phyloP scores from a whole-genome alignment of 2,888 invertebrate species.

The Campoplex nolae region DNA sequence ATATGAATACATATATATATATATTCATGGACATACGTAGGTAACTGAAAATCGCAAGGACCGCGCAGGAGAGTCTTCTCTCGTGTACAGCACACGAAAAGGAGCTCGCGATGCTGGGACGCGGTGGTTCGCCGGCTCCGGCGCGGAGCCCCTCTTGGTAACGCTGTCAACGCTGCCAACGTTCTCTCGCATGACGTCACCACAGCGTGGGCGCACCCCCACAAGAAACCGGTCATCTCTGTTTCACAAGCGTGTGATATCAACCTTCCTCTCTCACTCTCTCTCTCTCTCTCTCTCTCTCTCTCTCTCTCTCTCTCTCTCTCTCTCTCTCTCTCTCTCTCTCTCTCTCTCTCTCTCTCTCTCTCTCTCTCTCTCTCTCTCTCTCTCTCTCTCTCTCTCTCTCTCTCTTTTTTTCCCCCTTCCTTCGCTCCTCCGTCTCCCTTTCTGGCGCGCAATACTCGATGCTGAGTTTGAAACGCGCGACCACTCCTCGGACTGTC shows the following conservation, averaged over 20 bases:
- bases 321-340: slow-evolving; percentile 54
- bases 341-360: slow-evolving; percentile 51
- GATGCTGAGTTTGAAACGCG: slow-evolving; percentile 56
- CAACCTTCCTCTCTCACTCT: slow-evolving; percentile 50
- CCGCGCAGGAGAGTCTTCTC: slow-evolving; percentile 33
- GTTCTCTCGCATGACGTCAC: slow-evolving; percentile 83
- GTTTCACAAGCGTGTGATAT: slow-evolving; percentile 60
- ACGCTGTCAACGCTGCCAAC: slow-evolving; percentile 79
- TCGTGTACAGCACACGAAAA: slow-evolving; percentile 38
- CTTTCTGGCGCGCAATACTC: slow-evolving; percentile 51
- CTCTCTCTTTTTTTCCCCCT: slow-evolving; percentile 52
- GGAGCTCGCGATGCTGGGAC: slow-evolving; percentile 52
- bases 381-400: slow-evolving; percentile 51
- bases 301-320: slow-evolving; percentile 42
- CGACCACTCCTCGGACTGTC: slow-evolving; percentile 69
- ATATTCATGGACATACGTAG: background rate
- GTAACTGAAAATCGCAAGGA: slow-evolving; percentile 29
- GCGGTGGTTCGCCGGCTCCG: slow-evolving; percentile 46
- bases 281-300: slow-evolving; percentile 39
- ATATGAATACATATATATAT: background rate
- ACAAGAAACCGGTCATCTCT: slow-evolving; percentile 73
- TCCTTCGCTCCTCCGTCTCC: slow-evolving; percentile 39
- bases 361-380: slow-evolving; percentile 40
- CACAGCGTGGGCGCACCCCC: slow-evolving; percentile 83
- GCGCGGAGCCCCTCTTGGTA: slow-evolving; percentile 66